phyloP scores from a whole-genome alignment of 92 coral and sea anemone species.

The Blastomussa wellsi region DNA sequence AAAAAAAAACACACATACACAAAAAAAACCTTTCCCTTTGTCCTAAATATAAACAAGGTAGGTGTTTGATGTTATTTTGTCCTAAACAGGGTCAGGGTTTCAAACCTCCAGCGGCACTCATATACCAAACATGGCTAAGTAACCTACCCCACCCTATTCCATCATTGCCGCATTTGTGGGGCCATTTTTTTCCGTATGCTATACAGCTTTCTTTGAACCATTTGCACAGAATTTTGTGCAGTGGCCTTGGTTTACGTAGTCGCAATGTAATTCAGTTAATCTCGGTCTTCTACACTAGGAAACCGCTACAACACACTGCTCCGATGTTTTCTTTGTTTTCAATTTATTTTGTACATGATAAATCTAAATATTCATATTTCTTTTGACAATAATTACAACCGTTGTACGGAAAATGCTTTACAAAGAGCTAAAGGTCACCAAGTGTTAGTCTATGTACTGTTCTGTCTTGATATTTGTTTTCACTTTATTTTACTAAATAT shows the following conservation, averaged over 20 bases:
- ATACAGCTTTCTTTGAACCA: too few species aligned
- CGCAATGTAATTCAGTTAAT: not conserved
- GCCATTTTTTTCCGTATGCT: too few species aligned
- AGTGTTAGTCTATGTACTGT: not conserved
- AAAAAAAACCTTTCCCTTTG: too few species aligned
- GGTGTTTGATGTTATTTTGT: too few species aligned
- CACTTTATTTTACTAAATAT: not conserved
- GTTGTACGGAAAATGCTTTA: not conserved
- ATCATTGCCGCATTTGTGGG: too few species aligned
- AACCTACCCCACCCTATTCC: too few species aligned
- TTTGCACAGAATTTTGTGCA: too few species aligned
- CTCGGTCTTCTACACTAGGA: not conserved
- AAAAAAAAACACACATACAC: too few species aligned
- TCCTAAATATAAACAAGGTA: too few species aligned
- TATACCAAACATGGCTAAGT: too few species aligned
- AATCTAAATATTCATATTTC: not conserved
- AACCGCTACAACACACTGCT: not conserved
- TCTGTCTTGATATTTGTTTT: not conserved
- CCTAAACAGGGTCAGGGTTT: too few species aligned
- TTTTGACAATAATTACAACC: not conserved
- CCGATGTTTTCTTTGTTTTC: not conserved
- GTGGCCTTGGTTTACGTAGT: not conserved
- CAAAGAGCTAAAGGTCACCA: not conserved
- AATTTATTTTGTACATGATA: constrained; percentile 4
- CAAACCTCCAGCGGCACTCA: too few species aligned